A percentile compares a stretch with the other conserved stretches of the same genome.
Evolutionary conservation across 2,888 invertebrate species (phyloP).

Genomic region (Drosophila paranaensis): DNA sequence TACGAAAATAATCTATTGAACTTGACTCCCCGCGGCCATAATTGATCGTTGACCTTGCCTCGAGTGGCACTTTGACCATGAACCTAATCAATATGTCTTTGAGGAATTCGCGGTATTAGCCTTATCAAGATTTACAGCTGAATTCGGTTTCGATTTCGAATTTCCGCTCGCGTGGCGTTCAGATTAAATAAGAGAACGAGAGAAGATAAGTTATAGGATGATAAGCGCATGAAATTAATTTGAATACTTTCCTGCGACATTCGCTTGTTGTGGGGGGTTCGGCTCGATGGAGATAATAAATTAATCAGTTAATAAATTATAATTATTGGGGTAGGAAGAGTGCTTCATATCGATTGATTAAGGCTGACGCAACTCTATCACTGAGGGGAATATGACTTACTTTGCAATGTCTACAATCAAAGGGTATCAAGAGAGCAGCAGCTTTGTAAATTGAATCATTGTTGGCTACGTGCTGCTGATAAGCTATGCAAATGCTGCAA

Average conservation of each 20-base stretch:
- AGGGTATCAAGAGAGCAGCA: background rate
- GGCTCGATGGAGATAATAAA: background rate
- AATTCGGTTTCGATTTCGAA: background rate
- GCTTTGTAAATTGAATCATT: slow-evolving; percentile 7
- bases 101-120: background rate
- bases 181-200: background rate
- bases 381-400: background rate
- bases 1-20: background rate
- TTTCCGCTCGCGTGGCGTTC: background rate
- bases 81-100: background rate
- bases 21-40: background rate
- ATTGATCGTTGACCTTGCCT: slow-evolving; percentile 1
- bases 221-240: background rate
- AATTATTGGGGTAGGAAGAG: slow-evolving; percentile 28
- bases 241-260: background rate
- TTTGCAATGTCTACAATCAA: background rate
- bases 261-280: background rate
- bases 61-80: background rate
- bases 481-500: slow-evolving; percentile 11
- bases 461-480: slow-evolving; percentile 23
- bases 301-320: slow-evolving; percentile 5
- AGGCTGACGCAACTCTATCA: background rate
- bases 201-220: background rate
- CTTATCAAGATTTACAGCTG: background rate
- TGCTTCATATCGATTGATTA: background rate